Evolutionary conservation across 2,888 invertebrate genomes (phyloP).

Genomic region (Uloborus plumipes): DNA sequence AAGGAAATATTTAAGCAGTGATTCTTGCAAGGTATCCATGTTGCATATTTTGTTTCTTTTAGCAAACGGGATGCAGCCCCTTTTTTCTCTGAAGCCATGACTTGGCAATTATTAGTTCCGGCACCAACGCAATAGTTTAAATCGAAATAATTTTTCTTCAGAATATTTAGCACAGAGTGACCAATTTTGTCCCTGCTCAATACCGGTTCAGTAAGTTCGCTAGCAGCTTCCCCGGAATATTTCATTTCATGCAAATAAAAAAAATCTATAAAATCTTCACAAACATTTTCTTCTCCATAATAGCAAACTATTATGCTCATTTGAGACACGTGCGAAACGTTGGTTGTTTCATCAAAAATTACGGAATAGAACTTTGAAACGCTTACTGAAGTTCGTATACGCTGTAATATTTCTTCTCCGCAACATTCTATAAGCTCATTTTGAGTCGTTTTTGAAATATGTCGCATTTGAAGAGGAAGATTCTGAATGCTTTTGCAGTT

Average conservation of each 20-base stretch:
- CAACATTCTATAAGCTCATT: conserved; percentile 15
- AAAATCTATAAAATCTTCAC: conserved; percentile 13
- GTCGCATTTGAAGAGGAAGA: not conserved
- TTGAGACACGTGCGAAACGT: conserved; percentile 11
- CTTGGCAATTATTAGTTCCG: not conserved
- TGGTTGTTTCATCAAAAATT: conserved; percentile 20
- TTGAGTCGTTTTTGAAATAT: conserved; percentile 17
- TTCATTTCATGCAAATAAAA: conserved; percentile 13
- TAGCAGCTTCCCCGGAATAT: not conserved
- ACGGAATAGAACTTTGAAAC: not conserved
- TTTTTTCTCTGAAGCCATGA: conserved; percentile 3
- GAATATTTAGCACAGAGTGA: not conserved
- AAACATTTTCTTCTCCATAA: not conserved
- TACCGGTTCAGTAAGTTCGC: not conserved
- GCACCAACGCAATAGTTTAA: conserved; percentile 8
- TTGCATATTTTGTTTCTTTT: not conserved
- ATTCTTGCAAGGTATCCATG: not conserved
- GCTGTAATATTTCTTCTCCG: conserved; percentile 6
- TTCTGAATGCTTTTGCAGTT: not conserved
- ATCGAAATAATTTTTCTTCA: not conserved
- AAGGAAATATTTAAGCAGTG: not conserved
- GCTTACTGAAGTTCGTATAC: not conserved
- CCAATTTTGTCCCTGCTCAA: conserved; percentile 1
- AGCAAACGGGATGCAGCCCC: not conserved
- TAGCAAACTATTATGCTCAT: not conserved